Conservation (phyloP, 2,888 invertebrate genomes). For the Acrobasis suavella region DNA sequence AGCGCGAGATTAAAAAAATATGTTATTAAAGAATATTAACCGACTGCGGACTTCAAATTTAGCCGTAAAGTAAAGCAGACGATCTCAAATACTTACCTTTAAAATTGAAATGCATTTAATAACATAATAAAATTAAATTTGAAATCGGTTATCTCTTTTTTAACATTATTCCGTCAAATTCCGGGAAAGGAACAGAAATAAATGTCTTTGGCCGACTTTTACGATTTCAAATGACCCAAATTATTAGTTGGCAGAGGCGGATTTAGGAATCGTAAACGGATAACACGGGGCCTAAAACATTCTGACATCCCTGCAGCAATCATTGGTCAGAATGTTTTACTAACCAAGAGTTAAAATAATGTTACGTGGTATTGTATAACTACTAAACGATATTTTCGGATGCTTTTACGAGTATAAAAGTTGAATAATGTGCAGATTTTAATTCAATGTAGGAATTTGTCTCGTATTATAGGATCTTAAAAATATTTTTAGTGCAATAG, state of each 20-base stretch:
- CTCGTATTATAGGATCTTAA: too few species aligned
- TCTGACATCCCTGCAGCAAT: too few species aligned
- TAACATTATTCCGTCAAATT: slow-evolving; percentile 8
- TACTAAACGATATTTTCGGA: too few species aligned
- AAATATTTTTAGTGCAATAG: too few species aligned
- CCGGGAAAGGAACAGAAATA: slow-evolving; percentile 17
- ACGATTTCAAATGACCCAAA: slow-evolving; percentile 59
- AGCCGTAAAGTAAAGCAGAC: slow-evolving; percentile 16
- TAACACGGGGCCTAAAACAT: too few species aligned
- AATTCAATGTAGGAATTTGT: too few species aligned
- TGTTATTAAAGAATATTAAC: slow-evolving; percentile 1
- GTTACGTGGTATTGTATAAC: too few species aligned
- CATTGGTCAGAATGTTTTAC: too few species aligned
- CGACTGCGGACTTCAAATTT: slow-evolving; percentile 7
- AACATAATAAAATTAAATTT: slow-evolving; percentile 19
- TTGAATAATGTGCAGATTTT: too few species aligned
- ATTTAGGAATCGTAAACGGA: too few species aligned
- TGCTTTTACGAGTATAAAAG: too few species aligned
- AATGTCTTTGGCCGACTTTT: slow-evolving; percentile 46
- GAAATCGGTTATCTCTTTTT: slow-evolving; percentile 7
- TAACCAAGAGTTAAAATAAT: too few species aligned
- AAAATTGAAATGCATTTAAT: slow-evolving; percentile 5
- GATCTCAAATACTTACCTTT: slow-evolving; percentile 9
- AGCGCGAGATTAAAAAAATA: neutral
- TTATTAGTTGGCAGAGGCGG: slow-evolving; percentile 44